Conservation (phyloP, 37 sponge, comb jelly and placozoan species). For the Cliona cf. orientalis region DNA sequence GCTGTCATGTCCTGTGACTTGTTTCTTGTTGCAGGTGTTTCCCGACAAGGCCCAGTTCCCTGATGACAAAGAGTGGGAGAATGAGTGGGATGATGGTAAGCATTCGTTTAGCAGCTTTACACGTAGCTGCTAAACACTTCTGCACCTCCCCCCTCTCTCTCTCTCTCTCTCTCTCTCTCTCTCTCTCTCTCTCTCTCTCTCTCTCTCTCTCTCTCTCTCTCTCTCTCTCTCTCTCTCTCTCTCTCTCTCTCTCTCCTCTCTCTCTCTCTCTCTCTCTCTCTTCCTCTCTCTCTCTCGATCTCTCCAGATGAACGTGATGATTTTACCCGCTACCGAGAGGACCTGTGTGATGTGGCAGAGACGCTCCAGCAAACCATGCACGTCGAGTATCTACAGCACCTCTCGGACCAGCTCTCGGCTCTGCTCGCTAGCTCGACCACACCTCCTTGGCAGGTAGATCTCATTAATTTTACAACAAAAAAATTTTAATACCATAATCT, state of each 20-base stretch:
- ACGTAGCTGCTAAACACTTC: not conserved
- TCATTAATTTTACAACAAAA: not conserved
- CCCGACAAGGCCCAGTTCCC: slow-evolving; percentile 72
- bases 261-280: not conserved
- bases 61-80: slow-evolving; percentile 54
- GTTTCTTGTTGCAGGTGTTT: slow-evolving; percentile 42
- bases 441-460: slow-evolving; percentile 67
- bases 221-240: slow-evolving; percentile 10
- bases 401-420: slow-evolving; percentile 17
- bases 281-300: not conserved
- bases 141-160: slow-evolving; percentile 12
- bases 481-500: too few species aligned
- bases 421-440: slow-evolving; percentile 8
- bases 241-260: not conserved
- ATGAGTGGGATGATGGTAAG: slow-evolving; percentile 54
- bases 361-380: slow-evolving; percentile 55
- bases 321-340: slow-evolving; percentile 68
- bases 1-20: not conserved
- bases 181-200: not conserved
- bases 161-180: slow-evolving; percentile 13
- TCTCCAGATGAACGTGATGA: slow-evolving; percentile 26
- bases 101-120: not conserved
- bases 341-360: slow-evolving; percentile 20
- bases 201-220: slow-evolving; percentile 14
- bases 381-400: slow-evolving; percentile 68